Evolutionary conservation across 2,888 invertebrate species (phyloP).

Genomic region (Camptogramma bilineatum): DNA sequence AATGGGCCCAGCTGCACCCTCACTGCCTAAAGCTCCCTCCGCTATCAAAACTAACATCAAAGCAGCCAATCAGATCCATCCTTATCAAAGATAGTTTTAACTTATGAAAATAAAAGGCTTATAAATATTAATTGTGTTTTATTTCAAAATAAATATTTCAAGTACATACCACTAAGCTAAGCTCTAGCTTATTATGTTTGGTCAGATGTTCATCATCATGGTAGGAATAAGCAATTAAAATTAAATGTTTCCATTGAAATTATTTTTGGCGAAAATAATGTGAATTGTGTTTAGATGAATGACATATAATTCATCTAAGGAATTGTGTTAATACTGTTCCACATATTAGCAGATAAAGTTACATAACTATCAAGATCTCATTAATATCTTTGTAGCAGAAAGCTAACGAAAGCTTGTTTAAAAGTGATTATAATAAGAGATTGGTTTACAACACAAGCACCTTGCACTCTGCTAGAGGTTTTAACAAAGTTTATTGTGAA

Average conservation of each 20-base stretch:
- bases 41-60: slow-evolving; percentile 97
- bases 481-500: slow-evolving; percentile 9
- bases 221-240: slow-evolving; percentile 17
- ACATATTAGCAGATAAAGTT: slow-evolving; percentile 14
- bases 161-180: slow-evolving; percentile 13
- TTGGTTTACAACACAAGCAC: slow-evolving; percentile 14
- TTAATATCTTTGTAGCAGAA: slow-evolving; percentile 11
- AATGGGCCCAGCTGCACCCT: slow-evolving; percentile 81
- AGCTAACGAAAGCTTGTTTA: slow-evolving; percentile 11
- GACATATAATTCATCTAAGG: too few species aligned
- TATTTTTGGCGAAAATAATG: slow-evolving; percentile 23
- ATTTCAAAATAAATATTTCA: slow-evolving; percentile 44
- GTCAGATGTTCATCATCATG: slow-evolving; percentile 15
- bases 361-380: slow-evolving; percentile 22
- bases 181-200: slow-evolving; percentile 19
- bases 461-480: not conserved
- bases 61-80: slow-evolving; percentile 95
- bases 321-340: slow-evolving; percentile 32
- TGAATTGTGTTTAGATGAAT: slow-evolving; percentile 16
- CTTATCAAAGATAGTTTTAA: slow-evolving; percentile 87
- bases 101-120: slow-evolving; percentile 24
- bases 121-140: slow-evolving; percentile 35
- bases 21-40: slow-evolving; percentile 94
- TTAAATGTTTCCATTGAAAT: slow-evolving; percentile 25
- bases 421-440: not conserved